Evolutionary conservation across 2,797 vertebrate species (phyloP).

Genomic region (Parambassis ranga): DNA sequence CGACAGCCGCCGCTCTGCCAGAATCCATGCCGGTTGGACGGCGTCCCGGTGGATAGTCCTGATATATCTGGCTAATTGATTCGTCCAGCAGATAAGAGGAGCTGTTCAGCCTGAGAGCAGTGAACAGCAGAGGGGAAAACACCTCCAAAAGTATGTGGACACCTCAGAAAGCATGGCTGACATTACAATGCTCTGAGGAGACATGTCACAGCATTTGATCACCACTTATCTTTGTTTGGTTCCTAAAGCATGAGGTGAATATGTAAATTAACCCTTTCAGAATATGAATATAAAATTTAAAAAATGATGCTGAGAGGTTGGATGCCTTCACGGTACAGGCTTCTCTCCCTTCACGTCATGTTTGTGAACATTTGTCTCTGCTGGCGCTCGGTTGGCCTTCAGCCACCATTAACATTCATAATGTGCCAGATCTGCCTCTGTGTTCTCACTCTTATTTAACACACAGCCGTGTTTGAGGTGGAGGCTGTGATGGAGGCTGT

Average conservation of each 20-base stretch:
- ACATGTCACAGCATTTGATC: too few species aligned
- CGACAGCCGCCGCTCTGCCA: conserved; percentile 15
- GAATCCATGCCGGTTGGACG: conserved; percentile 33
- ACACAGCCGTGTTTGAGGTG: not conserved
- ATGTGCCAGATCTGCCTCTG: conserved; percentile 14
- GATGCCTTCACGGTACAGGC: too few species aligned
- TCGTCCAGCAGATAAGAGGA: conserved; percentile 17
- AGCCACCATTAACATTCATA: conserved; percentile 13
- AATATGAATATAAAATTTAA: too few species aligned
- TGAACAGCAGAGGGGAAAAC: not conserved
- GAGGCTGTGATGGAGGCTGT: conserved; percentile 24
- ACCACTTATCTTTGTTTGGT: too few species aligned
- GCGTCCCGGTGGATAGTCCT: conserved; percentile 23
- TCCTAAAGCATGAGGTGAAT: too few species aligned
- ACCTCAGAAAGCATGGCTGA: too few species aligned
- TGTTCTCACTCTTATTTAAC: not conserved
- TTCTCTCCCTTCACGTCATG: too few species aligned
- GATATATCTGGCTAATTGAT: conserved; percentile 52
- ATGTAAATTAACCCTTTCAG: too few species aligned
- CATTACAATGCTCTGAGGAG: too few species aligned
- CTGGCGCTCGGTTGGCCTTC: conserved; percentile 1
- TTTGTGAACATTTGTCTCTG: conserved; percentile 29
- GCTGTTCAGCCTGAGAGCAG: conserved; percentile 4
- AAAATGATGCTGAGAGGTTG: too few species aligned
- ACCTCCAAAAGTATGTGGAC: not conserved